Evolutionary conservation across 1,140 invertebrate species (phyloP).

Genomic region (Meloidogyne chitwoodi): DNA sequence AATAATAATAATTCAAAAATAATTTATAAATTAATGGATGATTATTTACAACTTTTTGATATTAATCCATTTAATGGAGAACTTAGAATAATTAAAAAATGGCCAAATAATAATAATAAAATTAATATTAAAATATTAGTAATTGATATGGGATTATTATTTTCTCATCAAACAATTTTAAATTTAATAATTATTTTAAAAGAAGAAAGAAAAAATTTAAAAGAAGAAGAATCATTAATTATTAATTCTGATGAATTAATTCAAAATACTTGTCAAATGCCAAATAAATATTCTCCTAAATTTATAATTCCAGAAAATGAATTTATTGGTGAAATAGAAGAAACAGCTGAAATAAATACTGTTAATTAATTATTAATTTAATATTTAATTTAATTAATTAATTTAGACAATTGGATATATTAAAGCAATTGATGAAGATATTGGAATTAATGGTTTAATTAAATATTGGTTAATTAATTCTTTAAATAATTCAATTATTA

Average conservation of each 20-base stretch:
- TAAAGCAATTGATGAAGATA: conserved; percentile 5
- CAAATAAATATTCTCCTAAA: conserved; percentile 28
- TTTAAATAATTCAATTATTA: background rate
- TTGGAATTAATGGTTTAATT: conserved; percentile 3
- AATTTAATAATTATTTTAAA: conserved; percentile 17
- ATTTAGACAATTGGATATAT: conserved; percentile 6
- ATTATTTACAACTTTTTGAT: conserved; percentile 22
- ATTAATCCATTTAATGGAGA: conserved; percentile 31
- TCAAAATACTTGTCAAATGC: conserved; percentile 15
- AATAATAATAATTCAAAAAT: conserved; percentile 62
- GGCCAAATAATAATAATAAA: conserved; percentile 2
- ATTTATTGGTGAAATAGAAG: conserved; percentile 24
- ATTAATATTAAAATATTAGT: conserved; percentile 23
- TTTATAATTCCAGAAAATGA: conserved; percentile 20
- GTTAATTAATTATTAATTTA: conserved; percentile 11
- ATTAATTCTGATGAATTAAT: background rate
- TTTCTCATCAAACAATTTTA: conserved; percentile 33
- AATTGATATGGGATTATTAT: conserved; percentile 29
- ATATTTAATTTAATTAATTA: background rate
- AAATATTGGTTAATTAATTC: background rate
- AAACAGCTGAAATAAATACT: conserved; percentile 38
- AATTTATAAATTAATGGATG: conserved; percentile 56
- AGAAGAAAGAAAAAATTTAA: background rate
- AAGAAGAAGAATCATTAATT: background rate
- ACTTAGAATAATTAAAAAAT: conserved; percentile 14